Base-by-base conservation (phyloP, 2,797 vertebrate species). In the Megalops cyprinoides region DNA sequence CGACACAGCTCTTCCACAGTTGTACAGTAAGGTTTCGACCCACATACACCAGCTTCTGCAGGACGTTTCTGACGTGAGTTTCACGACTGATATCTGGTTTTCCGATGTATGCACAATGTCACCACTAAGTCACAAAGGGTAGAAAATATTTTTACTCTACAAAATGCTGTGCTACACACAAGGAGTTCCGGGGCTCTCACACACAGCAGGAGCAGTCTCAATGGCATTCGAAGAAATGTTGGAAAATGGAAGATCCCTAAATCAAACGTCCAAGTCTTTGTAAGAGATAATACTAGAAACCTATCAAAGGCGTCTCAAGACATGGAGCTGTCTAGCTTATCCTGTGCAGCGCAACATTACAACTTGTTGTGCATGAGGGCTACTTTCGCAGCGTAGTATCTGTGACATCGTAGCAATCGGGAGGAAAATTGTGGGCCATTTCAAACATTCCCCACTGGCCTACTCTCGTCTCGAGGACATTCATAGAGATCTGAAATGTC, bases 41-140 rank as follows among this genome's bases (percentile, higher is more conserved):
- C n/a, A n/a, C n/a, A n/a, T n/a, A 7, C 23, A 14, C 62, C 55
- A n/a, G 4, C 55, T 79, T 69, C n/a, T 74, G n/a, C 46, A 20
- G 44, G 62, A 67, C n/a, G 31, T 44, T 20, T 23, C 37, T 9
- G 8, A 37, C 46, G 4, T 71, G 51, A 12, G 10, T 2, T 79
- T 79, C 15, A 53, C 44, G 25, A 71, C 65, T 34, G 62, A 79
- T 46, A 79, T 79, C 60, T 60, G 69, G 44, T 12, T 34, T 48
- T 10, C 31, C 3, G 31, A 65, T 81, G 9, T 39, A 2, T 51
- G 39, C 44, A 62, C 42, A 12, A 81, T 84, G 75, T 78, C 82
- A 44, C 67, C 84, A 28, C 67, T 78, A 23, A 81, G 79, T 79
- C 76, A 74, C 79, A 83, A n/a, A 84, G 79, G 79, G 69, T 80